Evolutionary conservation across 2,113 vertebrate species (phyloP).

Genomic region (Brachypodius melanocephalos): DNA sequence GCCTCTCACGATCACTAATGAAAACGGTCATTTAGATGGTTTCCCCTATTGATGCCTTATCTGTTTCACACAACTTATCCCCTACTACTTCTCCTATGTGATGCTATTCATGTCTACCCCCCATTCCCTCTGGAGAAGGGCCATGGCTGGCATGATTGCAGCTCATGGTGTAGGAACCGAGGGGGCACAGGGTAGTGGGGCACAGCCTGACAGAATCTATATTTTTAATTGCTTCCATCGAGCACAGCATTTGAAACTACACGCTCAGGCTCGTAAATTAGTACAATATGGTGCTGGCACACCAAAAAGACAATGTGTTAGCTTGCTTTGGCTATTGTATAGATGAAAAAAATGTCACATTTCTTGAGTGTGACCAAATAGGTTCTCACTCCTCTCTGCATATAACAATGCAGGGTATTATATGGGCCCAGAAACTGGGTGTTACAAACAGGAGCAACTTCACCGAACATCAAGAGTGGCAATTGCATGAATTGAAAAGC

Average conservation of each 20-base stretch:
- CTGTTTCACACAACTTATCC: neutral
- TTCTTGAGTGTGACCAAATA: neutral
- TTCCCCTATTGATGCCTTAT: neutral
- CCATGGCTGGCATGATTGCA: neutral
- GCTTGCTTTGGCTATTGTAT: neutral
- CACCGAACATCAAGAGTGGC: neutral
- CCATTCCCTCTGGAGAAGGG: neutral
- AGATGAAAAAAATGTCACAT: neutral
- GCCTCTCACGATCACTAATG: neutral
- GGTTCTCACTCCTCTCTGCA: neutral
- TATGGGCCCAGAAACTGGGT: neutral
- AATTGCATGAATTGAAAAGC: neutral
- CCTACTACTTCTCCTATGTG: rapidly evolving
- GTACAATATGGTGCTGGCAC: neutral
- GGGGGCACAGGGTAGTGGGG: neutral
- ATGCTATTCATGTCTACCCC: neutral
- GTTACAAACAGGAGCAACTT: neutral
- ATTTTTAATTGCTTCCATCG: neutral
- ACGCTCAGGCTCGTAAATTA: neutral
- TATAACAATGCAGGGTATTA: neutral
- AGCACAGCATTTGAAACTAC: neutral
- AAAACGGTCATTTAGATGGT: neutral
- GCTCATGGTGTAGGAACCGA: rapidly evolving
- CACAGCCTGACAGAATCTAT: neutral
- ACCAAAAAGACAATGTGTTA: neutral